Evolutionary conservation across 2,113 vertebrate genomes (phyloP).

Genomic region (Neoarius graeffei): DNA sequence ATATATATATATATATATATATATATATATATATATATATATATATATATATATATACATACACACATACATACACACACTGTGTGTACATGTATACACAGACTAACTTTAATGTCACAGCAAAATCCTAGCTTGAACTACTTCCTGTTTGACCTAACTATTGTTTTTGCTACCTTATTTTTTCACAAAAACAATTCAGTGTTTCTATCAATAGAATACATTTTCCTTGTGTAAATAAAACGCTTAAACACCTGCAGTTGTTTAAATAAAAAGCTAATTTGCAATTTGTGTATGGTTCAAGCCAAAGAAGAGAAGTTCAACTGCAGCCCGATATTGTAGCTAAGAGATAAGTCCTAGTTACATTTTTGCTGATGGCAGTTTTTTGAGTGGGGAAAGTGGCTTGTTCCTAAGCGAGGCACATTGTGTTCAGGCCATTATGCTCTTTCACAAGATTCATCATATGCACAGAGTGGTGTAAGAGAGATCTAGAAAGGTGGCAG

Average conservation of each 20-base stretch:
- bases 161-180: not conserved
- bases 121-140: not conserved
- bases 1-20: no score
- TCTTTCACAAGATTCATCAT: conserved; percentile 42
- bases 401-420: conserved; percentile 41
- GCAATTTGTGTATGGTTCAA: conserved; percentile 27
- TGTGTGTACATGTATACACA: not conserved
- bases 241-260: conserved; percentile 26
- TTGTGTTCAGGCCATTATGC: conserved; percentile 43
- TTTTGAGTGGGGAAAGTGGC: conserved; percentile 34
- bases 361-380: conserved; percentile 47
- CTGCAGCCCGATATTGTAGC: conserved; percentile 23
- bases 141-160: not conserved
- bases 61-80: not conserved
- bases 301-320: conserved; percentile 26
- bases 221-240: conserved; percentile 37
- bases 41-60: no score
- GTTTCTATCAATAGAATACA: conserved; percentile 9
- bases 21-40: no score
- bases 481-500: not conserved
- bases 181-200: not conserved
- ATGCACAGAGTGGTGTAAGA: conserved; percentile 19
- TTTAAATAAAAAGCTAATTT: conserved; percentile 46
- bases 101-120: conserved; percentile 2
- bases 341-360: conserved; percentile 45